Conservation (phyloP, 1,140 invertebrate genomes). For the Drosophila rufa region DNA sequence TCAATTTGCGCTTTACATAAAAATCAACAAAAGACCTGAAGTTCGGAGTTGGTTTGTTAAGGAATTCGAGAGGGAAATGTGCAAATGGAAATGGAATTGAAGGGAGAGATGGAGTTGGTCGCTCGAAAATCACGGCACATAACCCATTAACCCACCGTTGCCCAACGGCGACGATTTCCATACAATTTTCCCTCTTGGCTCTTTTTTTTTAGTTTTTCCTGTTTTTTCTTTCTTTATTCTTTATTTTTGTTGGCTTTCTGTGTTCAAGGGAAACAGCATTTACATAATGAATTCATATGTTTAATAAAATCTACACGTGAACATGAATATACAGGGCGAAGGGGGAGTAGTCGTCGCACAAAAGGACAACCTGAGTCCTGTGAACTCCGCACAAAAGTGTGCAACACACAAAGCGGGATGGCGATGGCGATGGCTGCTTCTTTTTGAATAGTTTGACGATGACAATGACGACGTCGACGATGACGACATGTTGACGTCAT, state of each 20-base stretch:
- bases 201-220: slow-evolving; percentile 16
- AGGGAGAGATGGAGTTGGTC: slow-evolving; percentile 17
- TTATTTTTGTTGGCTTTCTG: slow-evolving; percentile 14
- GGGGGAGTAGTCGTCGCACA: slow-evolving; percentile 17
- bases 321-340: slow-evolving; percentile 48
- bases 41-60: slow-evolving; percentile 16
- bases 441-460: slow-evolving; percentile 68
- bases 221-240: slow-evolving; percentile 31
- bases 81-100: slow-evolving; percentile 5
- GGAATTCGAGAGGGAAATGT: slow-evolving; percentile 19
- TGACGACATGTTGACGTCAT: slow-evolving; percentile 43
- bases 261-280: slow-evolving; percentile 51
- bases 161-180: slow-evolving; percentile 61
- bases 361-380: slow-evolving; percentile 49
- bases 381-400: slow-evolving; percentile 55
- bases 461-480: slow-evolving; percentile 51
- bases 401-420: slow-evolving; percentile 41
- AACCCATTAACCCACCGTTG: slow-evolving; percentile 76
- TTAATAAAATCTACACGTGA: slow-evolving; percentile 84
- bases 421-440: slow-evolving; percentile 22
- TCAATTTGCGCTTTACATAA: slow-evolving; percentile 77
- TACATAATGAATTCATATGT: slow-evolving; percentile 85
- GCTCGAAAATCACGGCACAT: slow-evolving; percentile 73
- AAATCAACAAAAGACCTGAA: slow-evolving; percentile 65
- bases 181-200: slow-evolving; percentile 59